Base-by-base conservation (phyloP, 2,113 vertebrate genomes). In the Vireo altiloquus region DNA sequence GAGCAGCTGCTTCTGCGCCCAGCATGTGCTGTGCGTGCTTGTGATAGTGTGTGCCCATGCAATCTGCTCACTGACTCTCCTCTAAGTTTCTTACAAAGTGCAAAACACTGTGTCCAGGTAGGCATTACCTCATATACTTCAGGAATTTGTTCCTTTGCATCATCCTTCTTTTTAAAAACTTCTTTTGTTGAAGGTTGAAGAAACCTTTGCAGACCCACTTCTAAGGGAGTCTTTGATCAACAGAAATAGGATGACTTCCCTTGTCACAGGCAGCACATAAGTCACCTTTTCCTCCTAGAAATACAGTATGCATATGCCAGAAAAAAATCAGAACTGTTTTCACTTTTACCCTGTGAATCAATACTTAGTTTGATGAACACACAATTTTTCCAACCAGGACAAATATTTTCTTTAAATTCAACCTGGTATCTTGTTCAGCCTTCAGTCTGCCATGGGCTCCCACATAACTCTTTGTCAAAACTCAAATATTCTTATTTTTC, bases 11-110 rank as follows among this genome's bases (percentile, higher is more conserved):
- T 84, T 60, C 42, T 59, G 65, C 33, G 84, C 3, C 10, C 0
- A 0, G 17, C 0, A 0, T 60, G 27, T 3, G 2, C 35, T 0
- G 0, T 69, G 52, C 0, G 0, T 46, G 42, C 80, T 72, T 70
- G 21, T 54, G 37, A 59, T 24, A 28, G 6, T 0, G 0, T 47
- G 59, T 76, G 25, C 49, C 77, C 22, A 3, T 18, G 46, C 13
- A 85, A 22, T 64, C n/a, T 85, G 30, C 50, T 78, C 65, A 84
- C 53, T 56, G 50, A 40, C 16, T 79, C 28, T 79, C 28, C 25
- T 30, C 20, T 22, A 24, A 59, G 22, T 63, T 90, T 59, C 46
- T 71, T 61, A 59, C 4, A 3, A 72, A 68, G 25, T 69, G 28
- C 33, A 72, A 65, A 89, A 35, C 35, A 57, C 11, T 57, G 2